A percentile compares a stretch with the other conserved stretches of the same genome.
These are phyloP conservation scores for Drosophila lacertosa DNA, from an alignment of 1,140 invertebrate species.

Conservation along the genomic window DNA sequence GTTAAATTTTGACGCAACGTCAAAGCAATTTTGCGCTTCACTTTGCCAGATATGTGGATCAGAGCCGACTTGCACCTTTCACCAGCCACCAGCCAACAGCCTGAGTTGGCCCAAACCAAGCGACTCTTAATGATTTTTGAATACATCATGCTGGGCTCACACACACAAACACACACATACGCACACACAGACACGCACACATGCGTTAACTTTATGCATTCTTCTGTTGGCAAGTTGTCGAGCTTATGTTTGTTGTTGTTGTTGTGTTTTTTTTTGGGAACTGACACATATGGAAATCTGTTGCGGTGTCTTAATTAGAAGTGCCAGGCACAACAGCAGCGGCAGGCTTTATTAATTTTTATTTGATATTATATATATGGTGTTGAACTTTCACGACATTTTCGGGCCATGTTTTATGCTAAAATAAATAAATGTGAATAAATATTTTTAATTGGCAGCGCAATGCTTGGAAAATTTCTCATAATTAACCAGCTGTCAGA, in stretches of 20 bases:
- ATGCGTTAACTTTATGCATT: slow-evolving; percentile 34
- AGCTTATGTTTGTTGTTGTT: slow-evolving; percentile 22
- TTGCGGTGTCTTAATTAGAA: slow-evolving; percentile 72
- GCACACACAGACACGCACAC: background rate
- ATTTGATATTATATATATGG: slow-evolving; percentile 15
- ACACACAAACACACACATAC: slow-evolving; percentile 23
- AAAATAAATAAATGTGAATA: slow-evolving; percentile 3
- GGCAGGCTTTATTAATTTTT: slow-evolving; percentile 8
- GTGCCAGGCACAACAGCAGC: slow-evolving; percentile 49
- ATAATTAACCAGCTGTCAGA: slow-evolving; percentile 14
- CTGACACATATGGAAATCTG: slow-evolving; percentile 34
- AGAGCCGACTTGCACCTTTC: slow-evolving; percentile 44
- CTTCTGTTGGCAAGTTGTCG: slow-evolving; percentile 50
- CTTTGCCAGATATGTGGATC: slow-evolving; percentile 75
- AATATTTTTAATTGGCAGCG: slow-evolving; percentile 19
- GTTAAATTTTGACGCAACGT: slow-evolving; percentile 81
- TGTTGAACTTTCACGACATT: slow-evolving; percentile 15
- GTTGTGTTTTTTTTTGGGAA: slow-evolving; percentile 13
- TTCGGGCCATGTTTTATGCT: slow-evolving; percentile 8
- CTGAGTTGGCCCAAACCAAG: slow-evolving; percentile 14
- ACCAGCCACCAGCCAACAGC: too few relatives aligned
- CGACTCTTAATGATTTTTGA: slow-evolving; percentile 72
- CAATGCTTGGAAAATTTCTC: slow-evolving; percentile 10
- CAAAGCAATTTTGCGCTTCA: slow-evolving; percentile 76
- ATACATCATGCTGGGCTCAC: slow-evolving; percentile 70